Evolutionary conservation across 2,888 invertebrate species (phyloP), one percentile per base, ranked within the genome.

Genomic region (Matsumyia berberina): DNA sequence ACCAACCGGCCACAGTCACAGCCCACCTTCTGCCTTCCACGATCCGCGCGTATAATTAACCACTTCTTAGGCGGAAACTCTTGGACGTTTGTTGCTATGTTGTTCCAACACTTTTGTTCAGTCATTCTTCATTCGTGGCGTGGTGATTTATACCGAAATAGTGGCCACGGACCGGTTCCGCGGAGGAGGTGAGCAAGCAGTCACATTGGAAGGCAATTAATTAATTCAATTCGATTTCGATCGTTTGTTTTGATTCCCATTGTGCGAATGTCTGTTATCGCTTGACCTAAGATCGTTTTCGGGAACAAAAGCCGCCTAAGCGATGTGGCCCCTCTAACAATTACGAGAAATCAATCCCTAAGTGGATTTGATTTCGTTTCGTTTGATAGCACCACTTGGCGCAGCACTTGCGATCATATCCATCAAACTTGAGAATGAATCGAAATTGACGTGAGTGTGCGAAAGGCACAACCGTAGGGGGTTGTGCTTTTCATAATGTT

Each of bases 151-250:
- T 69, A 49, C 33, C 15, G 39, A 55, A 76, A 39, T 29, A 51
- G 37, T 11, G 55, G 24, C 60, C 19, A 15, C 37, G 8, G 35
- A 35, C 57, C 24, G 24, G 24, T 24, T 24, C 24, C 24, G 33
- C 1, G 24, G 24, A 19, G 66, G 60, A 9, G 15, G 55, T 49
- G 70, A 62, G 29, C 17, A 9, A 42, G 39, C 64, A 44, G 17
- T 39, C 39, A 69, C 57, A 72, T 66, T 66, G 58, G 42, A 72
- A 67, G 55, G 60, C 46, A 78, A 78, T 73, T 78, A 78, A 83
- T 83, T 83, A 83, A 83, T 83, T 72, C 82, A 78, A 78, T 83
- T 82, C 70, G 66, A 42, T 64, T 57, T 82, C 37, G 60, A 73
- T 78, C 58, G 60, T 78, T 73, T 83, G 78, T 83, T 83, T 78